Conservation (phyloP, 1,140 invertebrate species). For the Samia ricini region DNA sequence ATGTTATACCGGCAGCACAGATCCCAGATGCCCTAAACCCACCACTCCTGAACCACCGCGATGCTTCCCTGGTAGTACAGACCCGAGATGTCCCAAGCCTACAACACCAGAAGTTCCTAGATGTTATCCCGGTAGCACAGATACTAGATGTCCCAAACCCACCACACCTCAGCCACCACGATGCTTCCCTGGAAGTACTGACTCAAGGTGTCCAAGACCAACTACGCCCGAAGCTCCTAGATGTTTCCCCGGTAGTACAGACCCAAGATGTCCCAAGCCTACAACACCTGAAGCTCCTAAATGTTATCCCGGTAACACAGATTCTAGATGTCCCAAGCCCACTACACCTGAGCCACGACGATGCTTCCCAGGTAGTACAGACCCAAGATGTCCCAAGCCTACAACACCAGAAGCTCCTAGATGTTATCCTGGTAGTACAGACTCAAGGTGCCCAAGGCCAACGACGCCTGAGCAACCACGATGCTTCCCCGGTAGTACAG, state of each 20-base stretch:
- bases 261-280: slow-evolving; percentile 15
- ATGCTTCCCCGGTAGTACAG: slow-evolving; percentile 34
- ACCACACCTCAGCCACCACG: slow-evolving; percentile 23
- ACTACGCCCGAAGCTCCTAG: slow-evolving; percentile 28
- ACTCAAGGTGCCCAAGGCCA: neutral
- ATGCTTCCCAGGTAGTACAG: slow-evolving; percentile 63
- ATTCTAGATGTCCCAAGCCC: slow-evolving; percentile 44
- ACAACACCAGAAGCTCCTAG: slow-evolving; percentile 5
- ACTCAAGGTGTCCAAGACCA: slow-evolving; percentile 61
- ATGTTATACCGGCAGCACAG: slow-evolving; percentile 37
- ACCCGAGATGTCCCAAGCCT: slow-evolving; percentile 60
- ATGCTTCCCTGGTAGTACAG: slow-evolving; percentile 58
- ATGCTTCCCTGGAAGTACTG: slow-evolving; percentile 65
- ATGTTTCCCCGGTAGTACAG: slow-evolving; percentile 9
- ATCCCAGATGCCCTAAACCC: slow-evolving; percentile 54
- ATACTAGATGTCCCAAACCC: slow-evolving; percentile 48
- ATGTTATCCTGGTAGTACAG: slow-evolving; percentile 17
- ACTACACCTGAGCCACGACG: slow-evolving; percentile 29
- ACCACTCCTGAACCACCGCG: slow-evolving; percentile 33
- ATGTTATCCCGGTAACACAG: slow-evolving; percentile 35
- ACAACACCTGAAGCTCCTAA: slow-evolving; percentile 31
- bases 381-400: slow-evolving; percentile 57
- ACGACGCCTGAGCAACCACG: slow-evolving; percentile 43
- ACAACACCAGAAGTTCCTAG: slow-evolving; percentile 34
- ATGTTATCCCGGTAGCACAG: slow-evolving; percentile 41